A percentile compares a stretch with the other conserved stretches of the same genome.
phyloP scores from a whole-genome alignment of 2,797 vertebrate species.

The Eulemur coronatus region DNA sequence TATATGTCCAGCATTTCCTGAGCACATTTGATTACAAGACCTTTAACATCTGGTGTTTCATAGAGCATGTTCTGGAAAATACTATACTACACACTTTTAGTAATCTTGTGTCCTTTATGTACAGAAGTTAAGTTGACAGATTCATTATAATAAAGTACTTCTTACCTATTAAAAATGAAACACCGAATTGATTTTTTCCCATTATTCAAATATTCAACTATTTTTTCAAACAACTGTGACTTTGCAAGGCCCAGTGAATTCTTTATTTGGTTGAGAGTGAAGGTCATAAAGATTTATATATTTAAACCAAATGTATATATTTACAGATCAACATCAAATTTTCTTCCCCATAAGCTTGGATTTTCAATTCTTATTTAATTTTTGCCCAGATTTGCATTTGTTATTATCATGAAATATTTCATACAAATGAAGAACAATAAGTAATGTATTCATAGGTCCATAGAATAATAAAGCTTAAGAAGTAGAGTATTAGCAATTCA shows the following conservation, averaged over 20 bases:
- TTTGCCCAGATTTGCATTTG: not conserved
- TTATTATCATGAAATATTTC: conserved; percentile 15
- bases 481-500: not conserved
- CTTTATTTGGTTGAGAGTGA: not conserved
- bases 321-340: not conserved
- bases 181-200: not conserved
- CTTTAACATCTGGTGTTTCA: not conserved
- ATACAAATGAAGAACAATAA: not conserved
- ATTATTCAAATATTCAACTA: conserved; percentile 24
- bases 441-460: not conserved
- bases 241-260: conserved; percentile 1
- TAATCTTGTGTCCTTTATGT: not conserved
- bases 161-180: conserved; percentile 24
- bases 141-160: conserved; percentile 18
- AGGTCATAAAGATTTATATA: not conserved
- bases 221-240: conserved; percentile 45
- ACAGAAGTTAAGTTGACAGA: conserved; percentile 21
- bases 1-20: not conserved
- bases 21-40: not conserved
- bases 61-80: not conserved
- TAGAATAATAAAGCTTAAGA: conserved; percentile 22
- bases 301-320: not conserved
- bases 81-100: not conserved
- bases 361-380: not conserved
- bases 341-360: not conserved